These are phyloP conservation scores for Microtus montanus DNA, from an alignment of 2,113 vertebrate species.

Conservation along the genomic window DNA sequence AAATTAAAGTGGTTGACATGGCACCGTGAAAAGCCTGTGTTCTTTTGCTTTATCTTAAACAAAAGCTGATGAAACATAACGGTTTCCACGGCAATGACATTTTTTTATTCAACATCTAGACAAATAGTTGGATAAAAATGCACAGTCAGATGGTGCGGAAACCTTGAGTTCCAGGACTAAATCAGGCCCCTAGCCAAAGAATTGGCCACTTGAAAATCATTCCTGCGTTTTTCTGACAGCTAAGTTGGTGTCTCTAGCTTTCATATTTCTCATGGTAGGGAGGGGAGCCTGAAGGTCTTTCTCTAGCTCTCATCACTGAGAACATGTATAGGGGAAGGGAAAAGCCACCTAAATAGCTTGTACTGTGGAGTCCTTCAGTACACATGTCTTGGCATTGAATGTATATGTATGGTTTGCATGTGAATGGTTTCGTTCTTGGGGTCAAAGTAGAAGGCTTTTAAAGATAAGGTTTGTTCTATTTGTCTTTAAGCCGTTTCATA, in stretches of 20 bases:
- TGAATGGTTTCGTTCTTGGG: neutral
- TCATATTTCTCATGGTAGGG: neutral
- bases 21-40: conserved; percentile 36
- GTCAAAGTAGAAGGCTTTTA: neutral
- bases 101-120: conserved; percentile 50
- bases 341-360: neutral
- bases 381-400: neutral
- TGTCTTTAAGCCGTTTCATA: neutral
- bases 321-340: neutral
- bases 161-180: neutral
- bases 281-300: neutral
- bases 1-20: conserved; percentile 34
- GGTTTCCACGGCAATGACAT: conserved; percentile 58
- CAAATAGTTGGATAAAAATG: conserved; percentile 60
- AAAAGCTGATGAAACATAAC: conserved; percentile 39
- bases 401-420: neutral
- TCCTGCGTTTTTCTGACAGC: conserved; percentile 19
- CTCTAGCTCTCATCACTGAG: neutral
- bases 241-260: neutral
- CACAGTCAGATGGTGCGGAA: neutral
- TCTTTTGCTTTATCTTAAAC: conserved; percentile 59
- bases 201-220: neutral
- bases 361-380: neutral
- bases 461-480: neutral
- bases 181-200: neutral